Conservation (phyloP, 2,113 vertebrate genomes). For the Clinocottus analis region DNA sequence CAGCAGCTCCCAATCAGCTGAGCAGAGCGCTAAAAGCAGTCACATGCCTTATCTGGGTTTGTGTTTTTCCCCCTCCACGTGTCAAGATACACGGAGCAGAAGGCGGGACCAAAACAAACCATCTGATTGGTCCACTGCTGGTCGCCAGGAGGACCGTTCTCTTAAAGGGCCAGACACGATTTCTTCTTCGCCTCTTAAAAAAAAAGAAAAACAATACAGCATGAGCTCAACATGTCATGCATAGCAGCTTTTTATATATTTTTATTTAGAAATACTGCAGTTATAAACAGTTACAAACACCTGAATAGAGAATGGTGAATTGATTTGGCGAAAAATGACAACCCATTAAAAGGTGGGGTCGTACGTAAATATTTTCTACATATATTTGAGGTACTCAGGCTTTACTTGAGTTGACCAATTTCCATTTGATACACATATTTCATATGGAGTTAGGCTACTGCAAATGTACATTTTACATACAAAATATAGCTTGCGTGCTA, state of each 20-base stretch:
- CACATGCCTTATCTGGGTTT: constrained; percentile 71
- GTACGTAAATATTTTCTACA: not conserved
- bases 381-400: not conserved
- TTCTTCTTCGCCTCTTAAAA: constrained; percentile 8
- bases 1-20: constrained; percentile 78
- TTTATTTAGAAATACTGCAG: not conserved
- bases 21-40: constrained; percentile 65
- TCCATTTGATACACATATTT: not conserved
- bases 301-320: not conserved
- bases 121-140: constrained; percentile 61
- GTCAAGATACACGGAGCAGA: constrained; percentile 67
- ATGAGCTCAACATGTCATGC: constrained; percentile 23
- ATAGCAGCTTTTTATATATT: not conserved
- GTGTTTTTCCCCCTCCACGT: constrained; percentile 79
- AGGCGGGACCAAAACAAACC: constrained; percentile 81
- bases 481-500: not conserved
- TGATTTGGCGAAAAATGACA: not conserved
- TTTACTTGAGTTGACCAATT: not conserved
- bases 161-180: constrained; percentile 68
- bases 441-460: not conserved
- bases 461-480: not conserved
- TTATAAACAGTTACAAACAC: not conserved
- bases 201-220: constrained; percentile 40
- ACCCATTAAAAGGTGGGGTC: not conserved
- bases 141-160: constrained; percentile 42